Percentiles rank a stretch among this genome's conserved stretches.
phyloP scores from a whole-genome alignment of 2,797 vertebrate species.

The Podarcis lilfordi region DNA sequence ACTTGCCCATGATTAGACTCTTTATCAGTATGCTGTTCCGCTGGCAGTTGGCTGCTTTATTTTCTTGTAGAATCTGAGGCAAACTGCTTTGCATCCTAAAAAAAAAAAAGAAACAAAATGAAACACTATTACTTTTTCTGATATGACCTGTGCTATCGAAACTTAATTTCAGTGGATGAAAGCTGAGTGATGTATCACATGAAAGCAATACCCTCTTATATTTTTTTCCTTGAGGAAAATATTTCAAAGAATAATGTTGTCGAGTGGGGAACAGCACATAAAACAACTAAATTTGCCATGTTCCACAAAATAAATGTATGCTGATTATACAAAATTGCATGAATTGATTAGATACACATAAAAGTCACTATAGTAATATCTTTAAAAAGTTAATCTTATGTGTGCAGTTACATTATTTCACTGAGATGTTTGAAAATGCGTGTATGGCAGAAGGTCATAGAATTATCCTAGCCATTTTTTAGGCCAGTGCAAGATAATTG shows the following conservation, averaged over 20 bases:
- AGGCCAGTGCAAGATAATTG: neutral
- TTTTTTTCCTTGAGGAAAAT: conserved; percentile 34
- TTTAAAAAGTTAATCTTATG: neutral
- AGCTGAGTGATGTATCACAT: conserved; percentile 18
- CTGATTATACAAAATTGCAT: conserved; percentile 39
- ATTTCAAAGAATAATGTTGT: conserved; percentile 37
- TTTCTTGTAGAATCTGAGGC: conserved; percentile 35
- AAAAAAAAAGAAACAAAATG: neutral
- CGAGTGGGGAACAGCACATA: conserved; percentile 19
- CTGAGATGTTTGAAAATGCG: conserved; percentile 30
- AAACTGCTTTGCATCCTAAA: conserved; percentile 34
- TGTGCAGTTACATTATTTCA: conserved; percentile 25
- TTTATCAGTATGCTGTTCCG: conserved; percentile 33
- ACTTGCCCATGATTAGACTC: conserved; percentile 27
- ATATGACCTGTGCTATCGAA: conserved; percentile 27
- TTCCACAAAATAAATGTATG: conserved; percentile 45
- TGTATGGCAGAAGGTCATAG: neutral
- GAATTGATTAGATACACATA: neutral
- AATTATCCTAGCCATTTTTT: neutral
- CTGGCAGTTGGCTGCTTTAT: conserved; percentile 31
- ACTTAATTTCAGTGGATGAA: conserved; percentile 51
- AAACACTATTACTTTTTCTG: conserved; percentile 45
- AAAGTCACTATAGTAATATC: conserved; percentile 11
- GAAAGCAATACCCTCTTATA: conserved; percentile 36
- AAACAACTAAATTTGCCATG: conserved; percentile 39